phyloP scores from a whole-genome alignment of 2,888 invertebrate genomes.

The Acanthosoma haemorrhoidale region DNA sequence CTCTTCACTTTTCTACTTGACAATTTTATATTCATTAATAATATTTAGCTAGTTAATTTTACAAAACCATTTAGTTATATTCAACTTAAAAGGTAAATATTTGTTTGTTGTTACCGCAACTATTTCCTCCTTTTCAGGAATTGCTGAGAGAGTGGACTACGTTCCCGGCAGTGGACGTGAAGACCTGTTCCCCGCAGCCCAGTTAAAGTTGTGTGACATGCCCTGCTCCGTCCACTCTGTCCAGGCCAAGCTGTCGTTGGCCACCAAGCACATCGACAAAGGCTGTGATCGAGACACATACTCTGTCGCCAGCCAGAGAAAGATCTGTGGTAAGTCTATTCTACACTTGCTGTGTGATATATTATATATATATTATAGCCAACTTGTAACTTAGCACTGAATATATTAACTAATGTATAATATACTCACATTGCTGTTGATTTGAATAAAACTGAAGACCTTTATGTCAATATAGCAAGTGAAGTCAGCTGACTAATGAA shows the following conservation, averaged over 20 bases:
- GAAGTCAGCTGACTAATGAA: too few species aligned
- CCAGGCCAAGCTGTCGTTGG: constrained; percentile 57
- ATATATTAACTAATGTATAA: too few species aligned
- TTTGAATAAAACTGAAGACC: too few species aligned
- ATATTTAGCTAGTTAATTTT: not conserved
- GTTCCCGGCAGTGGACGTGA: constrained; percentile 75
- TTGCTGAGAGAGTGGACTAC: constrained; percentile 81
- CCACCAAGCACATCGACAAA: constrained; percentile 84
- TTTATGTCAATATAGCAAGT: too few species aligned
- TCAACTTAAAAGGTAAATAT: not conserved
- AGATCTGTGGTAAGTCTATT: constrained; percentile 63
- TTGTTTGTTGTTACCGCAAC: not conserved
- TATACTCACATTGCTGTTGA: too few species aligned
- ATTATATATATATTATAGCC: too few species aligned
- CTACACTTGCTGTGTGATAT: too few species aligned
- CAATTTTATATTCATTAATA: not conserved
- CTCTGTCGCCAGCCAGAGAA: constrained; percentile 75
- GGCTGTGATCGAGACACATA: constrained; percentile 95
- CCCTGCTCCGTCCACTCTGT: constrained; percentile 54
- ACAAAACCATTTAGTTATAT: not conserved
- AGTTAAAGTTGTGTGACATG: constrained; percentile 59
- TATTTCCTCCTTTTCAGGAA: too few species aligned
- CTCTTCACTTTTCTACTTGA: too few species aligned
- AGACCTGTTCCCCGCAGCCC: constrained; percentile 72
- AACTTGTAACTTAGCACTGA: too few species aligned